Base-by-base conservation (phyloP, 1,140 invertebrate genomes). In the Orius insidiosus region DNA sequence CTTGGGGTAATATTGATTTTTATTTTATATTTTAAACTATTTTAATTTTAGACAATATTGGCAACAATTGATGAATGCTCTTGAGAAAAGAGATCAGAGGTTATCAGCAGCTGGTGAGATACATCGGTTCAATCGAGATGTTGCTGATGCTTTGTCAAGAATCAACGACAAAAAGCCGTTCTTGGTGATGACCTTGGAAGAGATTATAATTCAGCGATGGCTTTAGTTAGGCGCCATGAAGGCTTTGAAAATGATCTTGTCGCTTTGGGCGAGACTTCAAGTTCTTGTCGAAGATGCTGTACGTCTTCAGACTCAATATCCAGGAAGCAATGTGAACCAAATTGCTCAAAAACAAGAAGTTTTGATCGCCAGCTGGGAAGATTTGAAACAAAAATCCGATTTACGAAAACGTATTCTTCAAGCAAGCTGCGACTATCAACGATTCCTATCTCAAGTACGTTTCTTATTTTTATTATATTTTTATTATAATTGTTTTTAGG, bases 121-220 rank as follows among this genome's bases (percentile, higher is more conserved):
- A 51, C 93, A 97, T 63, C 72, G 89, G 33, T 97, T 95, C 71
- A 93, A 97, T 65, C 74, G 90, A 15, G 93, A 98, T 62, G 89
- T 93, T 0, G 85, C 84, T 5, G 93, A 98, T 58, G 83, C 92
- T 4, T 63, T 92, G 1, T 83, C 85, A 8, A 70, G 90, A 18
- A 92, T 95, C 30, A 81, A 85, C 55, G 85, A 89, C 57, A 93
- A 94, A 76, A 78, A 52, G 76, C 80, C 2, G 78, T 76, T 3
- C 70, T 93, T 30, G 80, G 85, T 5, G 80, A 83, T 8, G 87
- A 90, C 57, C 62, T 87, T 3, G 89, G 88, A 4, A 64, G 84
- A 36, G 89, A 96, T 64, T 68, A 90, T 5, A 85, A 93, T 57
- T 84, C 88, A 0, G 89, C 88, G 13, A 62, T 88, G 45, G 76